Evolutionary conservation across 2,797 vertebrate species (phyloP), one percentile per base, ranked within the genome.

Genomic region (Lophotriccus pileatus): DNA sequence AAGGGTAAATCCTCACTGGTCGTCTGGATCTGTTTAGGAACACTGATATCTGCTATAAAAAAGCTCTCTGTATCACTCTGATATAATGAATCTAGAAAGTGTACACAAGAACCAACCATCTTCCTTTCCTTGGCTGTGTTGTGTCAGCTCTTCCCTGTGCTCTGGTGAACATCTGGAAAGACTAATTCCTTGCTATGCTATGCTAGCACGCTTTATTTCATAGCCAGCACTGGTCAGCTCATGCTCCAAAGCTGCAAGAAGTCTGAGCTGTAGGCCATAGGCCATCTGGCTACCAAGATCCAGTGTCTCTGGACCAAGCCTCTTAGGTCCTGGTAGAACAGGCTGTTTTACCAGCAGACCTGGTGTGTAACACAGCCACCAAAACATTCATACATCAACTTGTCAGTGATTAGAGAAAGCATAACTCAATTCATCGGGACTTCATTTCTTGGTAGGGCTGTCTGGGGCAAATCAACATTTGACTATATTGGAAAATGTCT

Each of bases 1-100:
- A 91, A 94, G 93, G 30, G 6, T 41, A 47, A 93, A 47, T 50
- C 76, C 90, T 93, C 76, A 67, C 39, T 73, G 90, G 69, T 91
- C 87, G 55, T 94, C 95, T 96, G 95, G 93, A 95, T 93, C 66
- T 91, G 63, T 86, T 94, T 94, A 94, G 85, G 90, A 96, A 41
- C 58, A 66, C 73, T 76, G 93, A 20, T 96, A 96, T 46, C 76
- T 89, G 76, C 87, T 94, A 78, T 84, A 83, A 75, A 50, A 73
- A 91, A 91, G 89, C 28, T 1, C 66, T 58, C 75, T 64, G 6
- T 67, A 67, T 91, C 79, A 34, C 77, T 67, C 47, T 86, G 82
- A 89, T 75, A 91, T 12, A 92, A 86, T 3, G 6, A 78, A 78
- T 52, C 58, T 91, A 94, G 93, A 84, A 91, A 85, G 58, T 37